These are phyloP conservation scores for Schizopygopsis pylzovi DNA, from an alignment of 2,797 vertebrate genomes.

Conservation along the genomic window DNA sequence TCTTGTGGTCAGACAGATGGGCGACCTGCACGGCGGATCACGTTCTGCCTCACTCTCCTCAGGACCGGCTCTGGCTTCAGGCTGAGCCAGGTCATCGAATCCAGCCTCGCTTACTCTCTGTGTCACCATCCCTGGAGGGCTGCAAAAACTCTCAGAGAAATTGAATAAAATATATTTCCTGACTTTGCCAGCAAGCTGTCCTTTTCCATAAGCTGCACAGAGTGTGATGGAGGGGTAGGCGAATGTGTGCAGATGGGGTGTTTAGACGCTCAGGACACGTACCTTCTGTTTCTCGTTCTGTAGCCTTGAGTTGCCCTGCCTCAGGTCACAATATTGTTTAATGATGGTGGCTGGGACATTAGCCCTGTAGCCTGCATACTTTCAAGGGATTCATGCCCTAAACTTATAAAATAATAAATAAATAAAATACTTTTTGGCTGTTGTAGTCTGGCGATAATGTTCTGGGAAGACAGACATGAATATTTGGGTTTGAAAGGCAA, in stretches of 20 bases:
- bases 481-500: background rate
- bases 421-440: background rate
- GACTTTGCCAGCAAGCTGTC: slow-evolving; percentile 54
- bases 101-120: slow-evolving; percentile 46
- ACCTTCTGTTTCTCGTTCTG: slow-evolving; percentile 61
- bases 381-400: background rate
- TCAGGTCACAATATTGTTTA: slow-evolving; percentile 72
- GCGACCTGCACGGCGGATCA: slow-evolving; percentile 17
- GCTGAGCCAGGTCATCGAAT: slow-evolving; percentile 13
- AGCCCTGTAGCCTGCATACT: background rate
- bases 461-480: background rate
- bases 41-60: background rate
- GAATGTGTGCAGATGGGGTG: slow-evolving; percentile 38
- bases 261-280: slow-evolving; percentile 37
- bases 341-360: slow-evolving; percentile 67
- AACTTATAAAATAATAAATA: background rate
- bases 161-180: slow-evolving; percentile 69
- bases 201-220: slow-evolving; percentile 37
- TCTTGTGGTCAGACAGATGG: slow-evolving; percentile 43
- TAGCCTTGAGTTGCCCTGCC: slow-evolving; percentile 63
- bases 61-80: slow-evolving; percentile 14
- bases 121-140: slow-evolving; percentile 54
- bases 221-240: slow-evolving; percentile 10
- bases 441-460: background rate
- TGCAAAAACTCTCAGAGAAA: slow-evolving; percentile 54